These are phyloP conservation scores for Lydus trimaculatus DNA, from an alignment of 2,888 invertebrate species.

Conservation along the genomic window DNA sequence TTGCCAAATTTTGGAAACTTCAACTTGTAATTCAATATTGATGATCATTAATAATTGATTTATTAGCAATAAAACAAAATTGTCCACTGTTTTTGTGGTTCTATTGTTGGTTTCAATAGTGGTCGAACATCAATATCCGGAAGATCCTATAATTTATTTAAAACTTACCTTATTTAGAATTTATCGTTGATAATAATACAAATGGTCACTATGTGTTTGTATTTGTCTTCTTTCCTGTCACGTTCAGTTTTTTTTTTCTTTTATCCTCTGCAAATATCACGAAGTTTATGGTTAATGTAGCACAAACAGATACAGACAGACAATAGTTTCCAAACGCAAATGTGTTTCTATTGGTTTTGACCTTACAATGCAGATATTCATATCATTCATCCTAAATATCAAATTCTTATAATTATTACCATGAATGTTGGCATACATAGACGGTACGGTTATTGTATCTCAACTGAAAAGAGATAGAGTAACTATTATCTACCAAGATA, in stretches of 20 bases:
- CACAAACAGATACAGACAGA: not conserved
- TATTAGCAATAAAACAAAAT: conserved; percentile 2
- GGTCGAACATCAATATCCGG: not conserved
- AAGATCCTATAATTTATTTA: not conserved
- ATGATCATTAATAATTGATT: not conserved
- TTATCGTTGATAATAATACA: not conserved
- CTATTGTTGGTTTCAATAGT: not conserved
- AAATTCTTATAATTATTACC: not conserved
- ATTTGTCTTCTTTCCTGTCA: not conserved
- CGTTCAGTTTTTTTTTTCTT: not conserved
- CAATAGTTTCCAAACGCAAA: not conserved
- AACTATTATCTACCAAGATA: not conserved
- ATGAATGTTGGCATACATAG: not conserved
- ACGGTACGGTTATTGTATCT: not conserved
- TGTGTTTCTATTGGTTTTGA: not conserved
- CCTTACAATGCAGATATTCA: not conserved
- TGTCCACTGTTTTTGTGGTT: not conserved
- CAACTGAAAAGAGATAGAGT: not conserved
- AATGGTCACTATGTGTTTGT: not conserved
- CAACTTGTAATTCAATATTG: not conserved
- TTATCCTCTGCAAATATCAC: not conserved
- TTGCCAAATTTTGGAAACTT: not conserved
- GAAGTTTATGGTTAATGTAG: conserved; percentile 3
- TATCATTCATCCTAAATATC: not conserved
- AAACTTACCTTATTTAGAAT: not conserved